These are phyloP conservation scores for Neolamprologus kungweensis DNA, from an alignment of 2,113 vertebrate genomes.

Conservation along the genomic window DNA sequence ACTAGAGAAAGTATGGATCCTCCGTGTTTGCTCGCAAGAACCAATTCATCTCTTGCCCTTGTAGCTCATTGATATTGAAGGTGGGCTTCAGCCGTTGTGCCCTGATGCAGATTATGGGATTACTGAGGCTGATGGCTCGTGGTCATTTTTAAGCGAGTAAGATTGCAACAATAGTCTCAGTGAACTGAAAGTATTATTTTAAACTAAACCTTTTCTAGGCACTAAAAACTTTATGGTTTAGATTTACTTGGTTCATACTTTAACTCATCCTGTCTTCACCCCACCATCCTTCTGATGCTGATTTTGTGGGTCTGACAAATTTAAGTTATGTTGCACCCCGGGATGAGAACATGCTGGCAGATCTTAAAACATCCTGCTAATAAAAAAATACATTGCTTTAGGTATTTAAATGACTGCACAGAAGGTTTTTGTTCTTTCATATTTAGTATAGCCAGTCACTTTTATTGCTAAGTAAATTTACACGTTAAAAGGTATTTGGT, in stretches of 20 bases:
- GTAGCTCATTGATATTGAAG: neutral
- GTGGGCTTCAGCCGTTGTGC: neutral
- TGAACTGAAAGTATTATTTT: neutral
- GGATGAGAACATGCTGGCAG: neutral
- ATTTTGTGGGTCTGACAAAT: neutral
- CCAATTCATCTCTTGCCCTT: neutral
- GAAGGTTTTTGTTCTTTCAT: neutral
- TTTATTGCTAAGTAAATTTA: neutral
- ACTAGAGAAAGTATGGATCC: conserved; percentile 31
- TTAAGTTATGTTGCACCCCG: neutral
- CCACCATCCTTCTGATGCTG: accelerated
- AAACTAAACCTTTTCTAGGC: neutral
- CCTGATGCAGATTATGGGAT: neutral
- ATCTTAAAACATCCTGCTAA: neutral
- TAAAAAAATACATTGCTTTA: neutral
- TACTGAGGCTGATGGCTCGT: accelerated
- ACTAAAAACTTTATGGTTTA: neutral
- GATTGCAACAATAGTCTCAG: neutral
- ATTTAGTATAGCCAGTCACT: neutral
- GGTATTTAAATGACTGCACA: neutral
- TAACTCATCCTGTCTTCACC: neutral
- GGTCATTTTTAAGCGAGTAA: neutral
- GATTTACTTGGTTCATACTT: neutral
- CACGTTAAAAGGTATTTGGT: neutral
- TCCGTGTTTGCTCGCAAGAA: conserved; percentile 14